Base-by-base conservation (phyloP, 2,888 invertebrate genomes). In the Biston stratarius region DNA sequence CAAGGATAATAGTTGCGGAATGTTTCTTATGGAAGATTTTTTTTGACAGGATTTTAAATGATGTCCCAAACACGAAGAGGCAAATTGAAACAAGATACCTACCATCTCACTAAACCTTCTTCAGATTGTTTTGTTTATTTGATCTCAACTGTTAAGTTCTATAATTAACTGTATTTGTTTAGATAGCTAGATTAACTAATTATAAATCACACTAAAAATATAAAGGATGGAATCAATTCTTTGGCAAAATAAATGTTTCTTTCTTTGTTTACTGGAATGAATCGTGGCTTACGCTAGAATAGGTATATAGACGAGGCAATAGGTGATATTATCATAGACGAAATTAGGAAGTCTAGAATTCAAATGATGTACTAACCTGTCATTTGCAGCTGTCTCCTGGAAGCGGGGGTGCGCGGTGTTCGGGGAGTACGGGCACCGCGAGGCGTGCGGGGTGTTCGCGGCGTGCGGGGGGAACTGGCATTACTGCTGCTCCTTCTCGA, bases 381-480 rank as follows among this genome's bases (percentile, higher is more conserved):
- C 93, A 94, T 92, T 84, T 94, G 94, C 81, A 94, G 88, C 86
- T 94, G 94, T 85, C 94, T 88, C 74, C 94, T 89, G 52, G 94
- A 92, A 1, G 93, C 92, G 61, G 94, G 93, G 59, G 92, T 92
- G 69, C 91, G 85, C 5, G 92, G 92, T 5, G 94, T 93, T 55
- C 92, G 84, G 24, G 94, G 92, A 0, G 94, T 93, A 40, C 91
- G 86, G 2, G 87, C 80, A 42, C 83, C 83, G 47, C 85, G 75
- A 6, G 93, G 85, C n/a, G 92, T 91, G 51, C 89, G 83, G 47
- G 91, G 83, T 15, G 90, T 84, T 57, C 88, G 83, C 6, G 92
- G 91, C 0, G 92, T 90, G 59, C 87, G 82, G 34, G 92, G 87
- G 42, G 91, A 86, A 72, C 84, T 87, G 6, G 83, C 79, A 47